Evolutionary conservation across 1,140 invertebrate species (phyloP).

Genomic region (Ceratitis capitata): DNA sequence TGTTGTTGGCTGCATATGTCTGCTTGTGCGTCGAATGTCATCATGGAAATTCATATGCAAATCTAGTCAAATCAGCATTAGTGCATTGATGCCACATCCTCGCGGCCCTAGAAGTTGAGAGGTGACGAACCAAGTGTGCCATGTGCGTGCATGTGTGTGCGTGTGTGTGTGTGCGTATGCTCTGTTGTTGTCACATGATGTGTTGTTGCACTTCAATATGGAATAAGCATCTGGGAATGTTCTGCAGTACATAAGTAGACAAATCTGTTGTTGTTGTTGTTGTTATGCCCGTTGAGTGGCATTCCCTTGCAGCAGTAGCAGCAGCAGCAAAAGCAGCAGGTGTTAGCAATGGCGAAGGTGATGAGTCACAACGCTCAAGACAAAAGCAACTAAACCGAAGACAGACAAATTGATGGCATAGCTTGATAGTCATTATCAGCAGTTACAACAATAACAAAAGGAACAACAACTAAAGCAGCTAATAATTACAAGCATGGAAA

Average conservation of each 20-base stretch:
- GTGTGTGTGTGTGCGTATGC: not conserved
- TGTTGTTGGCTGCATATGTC: not conserved
- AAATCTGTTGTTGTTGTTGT: not conserved
- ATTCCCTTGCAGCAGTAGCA: not conserved
- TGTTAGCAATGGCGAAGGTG: conserved; percentile 3
- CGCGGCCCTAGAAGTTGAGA: not conserved
- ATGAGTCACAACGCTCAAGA: not conserved
- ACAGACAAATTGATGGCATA: conserved; percentile 49
- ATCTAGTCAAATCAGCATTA: conserved; percentile 56
- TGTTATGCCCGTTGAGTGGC: not conserved
- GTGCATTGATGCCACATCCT: conserved; percentile 41
- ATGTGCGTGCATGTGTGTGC: not conserved
- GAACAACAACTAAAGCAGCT: not conserved
- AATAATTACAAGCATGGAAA: conserved; percentile 2
- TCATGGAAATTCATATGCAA: conserved; percentile 60
- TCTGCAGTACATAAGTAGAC: not conserved
- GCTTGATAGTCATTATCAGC: conserved; percentile 32
- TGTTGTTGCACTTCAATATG: conserved; percentile 6
- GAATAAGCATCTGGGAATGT: conserved; percentile 15
- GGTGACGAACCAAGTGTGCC: not conserved
- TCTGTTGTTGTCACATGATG: not conserved
- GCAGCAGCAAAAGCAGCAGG: no score
- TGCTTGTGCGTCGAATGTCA: conserved; percentile 49
- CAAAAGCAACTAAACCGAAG: not conserved
- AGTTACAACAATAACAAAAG: not conserved